phyloP scores from a whole-genome alignment of 1,140 invertebrate species.

The Adelges cooleyi region DNA sequence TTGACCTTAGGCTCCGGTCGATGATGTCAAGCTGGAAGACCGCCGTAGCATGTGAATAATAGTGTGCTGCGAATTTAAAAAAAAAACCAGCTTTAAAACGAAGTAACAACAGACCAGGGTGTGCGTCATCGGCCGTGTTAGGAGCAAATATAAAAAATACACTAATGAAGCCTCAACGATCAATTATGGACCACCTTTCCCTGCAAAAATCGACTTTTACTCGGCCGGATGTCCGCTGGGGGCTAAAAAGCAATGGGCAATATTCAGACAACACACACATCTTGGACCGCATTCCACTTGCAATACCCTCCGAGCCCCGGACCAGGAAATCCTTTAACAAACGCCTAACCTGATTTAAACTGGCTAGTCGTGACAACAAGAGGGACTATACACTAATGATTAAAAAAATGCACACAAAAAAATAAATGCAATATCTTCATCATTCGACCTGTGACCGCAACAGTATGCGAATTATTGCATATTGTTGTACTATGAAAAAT shows the following conservation, averaged over 20 bases:
- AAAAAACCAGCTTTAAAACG: too few species aligned
- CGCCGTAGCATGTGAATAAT: too few species aligned
- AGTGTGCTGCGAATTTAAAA: too few species aligned
- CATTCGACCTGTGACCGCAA: too few species aligned
- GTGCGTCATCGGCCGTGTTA: background rate
- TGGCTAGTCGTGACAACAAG: too few species aligned
- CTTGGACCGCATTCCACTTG: conserved; percentile 6
- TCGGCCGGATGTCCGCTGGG: background rate
- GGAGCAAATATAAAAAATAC: too few species aligned
- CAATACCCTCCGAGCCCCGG: background rate
- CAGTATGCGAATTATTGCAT: too few species aligned
- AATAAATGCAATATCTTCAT: too few species aligned
- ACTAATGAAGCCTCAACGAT: background rate
- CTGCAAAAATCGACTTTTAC: conserved; percentile 20
- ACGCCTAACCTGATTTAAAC: too few species aligned
- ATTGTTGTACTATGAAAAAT: too few species aligned
- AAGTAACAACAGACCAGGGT: background rate
- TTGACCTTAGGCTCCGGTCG: conserved; percentile 25
- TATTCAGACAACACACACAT: background rate
- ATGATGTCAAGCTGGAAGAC: background rate
- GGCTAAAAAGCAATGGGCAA: background rate
- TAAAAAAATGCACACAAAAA: too few species aligned
- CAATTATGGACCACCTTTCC: conserved; percentile 11
- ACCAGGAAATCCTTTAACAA: background rate
- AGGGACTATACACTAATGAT: too few species aligned